A percentile compares a stretch with the other conserved stretches of the same genome.
Evolutionary conservation across 2,888 invertebrate species (phyloP).

Genomic region (Marasmarcha lunaedactyla): DNA sequence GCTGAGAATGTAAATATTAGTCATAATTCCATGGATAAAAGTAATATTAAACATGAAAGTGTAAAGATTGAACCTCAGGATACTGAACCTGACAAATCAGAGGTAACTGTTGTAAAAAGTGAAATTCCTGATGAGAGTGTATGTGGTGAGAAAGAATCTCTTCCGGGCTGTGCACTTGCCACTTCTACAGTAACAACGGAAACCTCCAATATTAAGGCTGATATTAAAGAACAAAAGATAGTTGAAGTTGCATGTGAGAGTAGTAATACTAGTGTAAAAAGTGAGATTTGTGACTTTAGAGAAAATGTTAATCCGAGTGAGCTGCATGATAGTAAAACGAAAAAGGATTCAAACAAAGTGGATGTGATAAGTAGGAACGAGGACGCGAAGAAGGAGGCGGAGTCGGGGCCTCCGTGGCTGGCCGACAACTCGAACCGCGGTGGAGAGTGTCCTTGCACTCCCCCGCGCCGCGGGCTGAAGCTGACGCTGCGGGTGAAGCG

Average conservation of each 20-base stretch:
- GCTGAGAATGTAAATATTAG: conserved; percentile 26
- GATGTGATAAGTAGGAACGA: conserved; percentile 41
- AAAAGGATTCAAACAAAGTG: conserved; percentile 43
- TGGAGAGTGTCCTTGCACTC: conserved; percentile 66
- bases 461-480: conserved; percentile 76
- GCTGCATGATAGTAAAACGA: conserved; percentile 45
- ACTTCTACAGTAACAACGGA: conserved; percentile 25
- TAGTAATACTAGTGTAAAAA: conserved; percentile 48
- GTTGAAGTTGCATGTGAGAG: conserved; percentile 36
- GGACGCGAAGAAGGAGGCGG: conserved; percentile 49
- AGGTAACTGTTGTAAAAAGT: conserved; percentile 25
- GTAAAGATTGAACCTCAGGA: conserved; percentile 24
- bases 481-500: conserved; percentile 88
- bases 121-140: conserved; percentile 28
- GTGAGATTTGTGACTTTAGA: conserved; percentile 60
- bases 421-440: conserved; percentile 56
- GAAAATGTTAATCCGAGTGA: conserved; percentile 66
- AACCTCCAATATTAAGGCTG: conserved; percentile 25
- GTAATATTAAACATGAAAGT: not conserved
- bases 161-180: conserved; percentile 27
- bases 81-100: conserved; percentile 21
- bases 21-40: not conserved
- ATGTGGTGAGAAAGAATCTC: conserved; percentile 55
- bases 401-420: conserved; percentile 49
- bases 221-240: conserved; percentile 34